phyloP scores from a whole-genome alignment of 2,888 invertebrate genomes.

The Drosophila hawaiiensis region DNA sequence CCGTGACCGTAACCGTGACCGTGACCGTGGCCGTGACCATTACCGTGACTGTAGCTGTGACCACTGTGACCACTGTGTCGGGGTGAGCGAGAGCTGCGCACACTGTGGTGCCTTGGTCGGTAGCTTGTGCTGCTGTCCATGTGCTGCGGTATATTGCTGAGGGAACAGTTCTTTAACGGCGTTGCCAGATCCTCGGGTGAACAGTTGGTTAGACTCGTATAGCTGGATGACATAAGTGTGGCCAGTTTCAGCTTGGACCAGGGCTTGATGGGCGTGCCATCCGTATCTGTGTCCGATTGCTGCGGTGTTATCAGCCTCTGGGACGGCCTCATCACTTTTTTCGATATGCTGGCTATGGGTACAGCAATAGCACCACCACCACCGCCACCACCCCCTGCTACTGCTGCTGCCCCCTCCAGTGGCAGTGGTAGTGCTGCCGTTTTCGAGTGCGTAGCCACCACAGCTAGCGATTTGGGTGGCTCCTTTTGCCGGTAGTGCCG shows the following conservation, averaged over 20 bases:
- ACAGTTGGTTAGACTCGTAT: conserved; percentile 83
- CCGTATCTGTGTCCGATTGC: conserved; percentile 84
- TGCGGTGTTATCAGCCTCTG: conserved; percentile 61
- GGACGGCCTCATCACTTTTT: conserved; percentile 73
- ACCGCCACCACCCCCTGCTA: background rate
- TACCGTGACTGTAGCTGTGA: conserved; percentile 23
- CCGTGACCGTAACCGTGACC: background rate
- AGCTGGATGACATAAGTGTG: conserved; percentile 84
- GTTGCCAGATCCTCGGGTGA: conserved; percentile 77
- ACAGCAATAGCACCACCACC: conserved; percentile 3
- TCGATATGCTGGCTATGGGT: conserved; percentile 77
- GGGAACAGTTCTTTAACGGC: conserved; percentile 77
- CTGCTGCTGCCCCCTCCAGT: conserved; percentile 3
- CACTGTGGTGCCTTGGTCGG: conserved; percentile 63
- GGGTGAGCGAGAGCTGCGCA: conserved; percentile 67
- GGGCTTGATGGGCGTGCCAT: conserved; percentile 86
- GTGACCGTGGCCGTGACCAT: background rate
- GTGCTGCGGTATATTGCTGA: conserved; percentile 77
- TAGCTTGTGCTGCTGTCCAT: conserved; percentile 35
- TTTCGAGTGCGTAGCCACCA: conserved; percentile 62
- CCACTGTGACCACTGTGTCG: conserved; percentile 41
- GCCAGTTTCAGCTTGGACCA: conserved; percentile 93
- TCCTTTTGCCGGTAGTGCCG: conserved; percentile 85
- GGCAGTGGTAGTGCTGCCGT: background rate
- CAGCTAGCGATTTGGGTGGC: conserved; percentile 74